A percentile compares a stretch with the other conserved stretches of the same genome.
Evolutionary conservation across 1,140 invertebrate species (phyloP).

Genomic region (Neelides sp.): DNA sequence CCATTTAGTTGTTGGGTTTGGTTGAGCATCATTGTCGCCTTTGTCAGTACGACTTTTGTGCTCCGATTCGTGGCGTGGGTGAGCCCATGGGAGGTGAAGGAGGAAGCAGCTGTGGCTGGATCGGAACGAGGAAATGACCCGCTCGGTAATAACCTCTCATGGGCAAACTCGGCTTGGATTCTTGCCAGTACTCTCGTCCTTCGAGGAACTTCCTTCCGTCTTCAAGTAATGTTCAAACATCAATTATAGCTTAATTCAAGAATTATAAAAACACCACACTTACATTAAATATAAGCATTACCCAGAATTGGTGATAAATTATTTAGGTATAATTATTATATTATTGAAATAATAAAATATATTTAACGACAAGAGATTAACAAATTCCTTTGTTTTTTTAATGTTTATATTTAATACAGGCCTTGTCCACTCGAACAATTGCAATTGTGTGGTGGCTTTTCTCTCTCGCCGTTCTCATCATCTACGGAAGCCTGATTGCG

Average conservation of each 20-base stretch:
- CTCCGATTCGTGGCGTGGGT: conserved; percentile 29
- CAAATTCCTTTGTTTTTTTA: no score
- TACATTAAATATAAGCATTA: no score
- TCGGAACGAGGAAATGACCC: conserved; percentile 13
- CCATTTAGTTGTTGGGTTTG: conserved; percentile 31
- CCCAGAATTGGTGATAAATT: no score
- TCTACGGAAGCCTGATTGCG: conserved; percentile 26
- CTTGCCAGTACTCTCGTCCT: conserved; percentile 27
- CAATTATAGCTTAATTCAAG: no score
- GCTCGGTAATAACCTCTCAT: conserved; percentile 23
- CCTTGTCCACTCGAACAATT: conserved; percentile 25
- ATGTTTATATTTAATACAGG: no score
- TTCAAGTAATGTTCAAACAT: conserved; percentile 24
- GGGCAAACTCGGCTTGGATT: conserved; percentile 29
- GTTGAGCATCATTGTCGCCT: conserved; percentile 28
- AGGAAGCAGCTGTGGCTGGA: conserved; percentile 29
- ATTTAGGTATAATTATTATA: no score
- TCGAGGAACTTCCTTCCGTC: conserved; percentile 22
- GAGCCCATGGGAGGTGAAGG: conserved; percentile 29
- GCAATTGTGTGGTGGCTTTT: conserved; percentile 31
- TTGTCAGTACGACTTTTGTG: conserved; percentile 26
- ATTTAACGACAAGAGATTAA: no score
- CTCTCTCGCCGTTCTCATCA: conserved; percentile 25
- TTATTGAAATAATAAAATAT: no score
- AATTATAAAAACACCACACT: no score